These are phyloP conservation scores for Falco peregrinus DNA, from an alignment of 2,797 vertebrate species.

Conservation along the genomic window DNA sequence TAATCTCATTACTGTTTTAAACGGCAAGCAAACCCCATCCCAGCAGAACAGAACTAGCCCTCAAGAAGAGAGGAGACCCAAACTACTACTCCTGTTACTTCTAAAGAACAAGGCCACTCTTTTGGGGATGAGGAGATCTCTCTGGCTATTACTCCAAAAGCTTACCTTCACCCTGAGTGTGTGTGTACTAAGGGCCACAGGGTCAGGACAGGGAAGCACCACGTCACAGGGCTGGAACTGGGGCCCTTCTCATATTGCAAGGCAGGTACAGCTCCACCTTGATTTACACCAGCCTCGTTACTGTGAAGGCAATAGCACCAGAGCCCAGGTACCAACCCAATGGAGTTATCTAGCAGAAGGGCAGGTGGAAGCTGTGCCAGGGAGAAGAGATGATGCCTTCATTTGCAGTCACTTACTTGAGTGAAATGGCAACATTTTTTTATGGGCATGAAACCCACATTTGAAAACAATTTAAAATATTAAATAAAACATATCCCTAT, in stretches of 20 bases:
- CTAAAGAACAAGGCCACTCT: background rate
- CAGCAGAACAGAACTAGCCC: background rate
- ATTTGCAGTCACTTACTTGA: background rate
- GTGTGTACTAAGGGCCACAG: too few species aligned
- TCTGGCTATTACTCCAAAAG: background rate
- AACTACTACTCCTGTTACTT: background rate
- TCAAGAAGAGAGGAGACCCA: background rate
- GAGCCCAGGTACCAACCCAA: background rate
- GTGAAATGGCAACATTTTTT: background rate
- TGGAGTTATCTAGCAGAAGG: background rate
- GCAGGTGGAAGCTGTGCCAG: background rate
- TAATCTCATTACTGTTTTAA: background rate
- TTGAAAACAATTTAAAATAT: background rate
- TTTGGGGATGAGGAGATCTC: background rate
- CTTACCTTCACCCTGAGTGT: background rate
- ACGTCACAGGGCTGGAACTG: accelerated
- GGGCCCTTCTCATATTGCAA: background rate
- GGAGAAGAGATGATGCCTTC: accelerated
- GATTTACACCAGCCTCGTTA: background rate
- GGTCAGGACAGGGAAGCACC: background rate
- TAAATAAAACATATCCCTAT: background rate
- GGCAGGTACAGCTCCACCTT: background rate
- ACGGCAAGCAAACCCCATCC: background rate
- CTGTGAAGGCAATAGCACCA: background rate
- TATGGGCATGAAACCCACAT: background rate